Evolutionary conservation across 2,113 vertebrate genomes (phyloP).

Genomic region (Okapia johnstoni): DNA sequence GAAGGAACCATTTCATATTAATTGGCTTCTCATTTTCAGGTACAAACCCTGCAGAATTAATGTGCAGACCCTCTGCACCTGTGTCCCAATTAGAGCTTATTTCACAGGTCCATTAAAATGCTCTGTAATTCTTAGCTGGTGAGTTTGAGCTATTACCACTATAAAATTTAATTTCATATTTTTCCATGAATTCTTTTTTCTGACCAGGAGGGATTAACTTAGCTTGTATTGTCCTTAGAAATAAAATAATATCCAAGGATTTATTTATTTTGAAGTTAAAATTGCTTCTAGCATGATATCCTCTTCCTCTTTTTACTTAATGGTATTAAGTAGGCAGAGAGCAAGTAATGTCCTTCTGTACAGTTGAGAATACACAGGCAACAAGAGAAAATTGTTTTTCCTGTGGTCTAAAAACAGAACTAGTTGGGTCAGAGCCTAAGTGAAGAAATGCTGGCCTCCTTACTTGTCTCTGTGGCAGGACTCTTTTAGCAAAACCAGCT

Average conservation of each 20-base stretch:
- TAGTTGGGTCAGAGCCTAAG: not conserved
- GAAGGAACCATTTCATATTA: not conserved
- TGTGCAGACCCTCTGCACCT: not conserved
- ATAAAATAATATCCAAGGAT: not conserved
- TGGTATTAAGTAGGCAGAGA: not conserved
- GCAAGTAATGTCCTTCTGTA: not conserved
- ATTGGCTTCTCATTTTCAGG: not conserved
- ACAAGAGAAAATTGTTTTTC: not conserved
- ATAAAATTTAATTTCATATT: not conserved
- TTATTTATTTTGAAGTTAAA: not conserved
- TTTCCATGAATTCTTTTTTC: not conserved
- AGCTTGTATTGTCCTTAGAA: constrained; percentile 2
- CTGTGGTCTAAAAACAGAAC: not conserved
- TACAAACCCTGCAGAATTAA: not conserved
- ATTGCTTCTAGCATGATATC: not conserved
- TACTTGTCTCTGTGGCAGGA: not conserved
- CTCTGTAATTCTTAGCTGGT: not conserved
- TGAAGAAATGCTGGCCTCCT: not conserved
- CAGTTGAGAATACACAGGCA: not conserved
- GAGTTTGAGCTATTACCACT: not conserved
- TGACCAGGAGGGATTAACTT: not conserved
- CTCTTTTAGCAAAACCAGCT: not conserved
- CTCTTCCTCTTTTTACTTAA: not conserved
- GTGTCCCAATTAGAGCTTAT: not conserved
- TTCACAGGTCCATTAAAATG: not conserved